These are phyloP conservation scores for Sebastes taczanowskii DNA, from an alignment of 2,797 vertebrate species.

Conservation along the genomic window DNA sequence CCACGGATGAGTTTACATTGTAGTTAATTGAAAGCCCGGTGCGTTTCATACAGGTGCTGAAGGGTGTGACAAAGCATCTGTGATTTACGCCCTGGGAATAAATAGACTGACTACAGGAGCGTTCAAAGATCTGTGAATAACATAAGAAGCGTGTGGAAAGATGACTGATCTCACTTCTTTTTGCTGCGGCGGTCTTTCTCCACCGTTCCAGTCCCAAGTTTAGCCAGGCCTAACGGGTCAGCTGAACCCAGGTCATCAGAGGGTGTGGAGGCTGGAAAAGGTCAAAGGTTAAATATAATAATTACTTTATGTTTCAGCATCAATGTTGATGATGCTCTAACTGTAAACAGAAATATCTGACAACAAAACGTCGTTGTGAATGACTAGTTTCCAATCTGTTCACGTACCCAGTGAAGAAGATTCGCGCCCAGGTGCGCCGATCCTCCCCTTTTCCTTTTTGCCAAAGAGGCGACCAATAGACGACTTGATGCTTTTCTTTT, in stretches of 20 bases:
- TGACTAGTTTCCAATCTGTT: neutral
- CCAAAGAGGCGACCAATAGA: slow-evolving; percentile 94
- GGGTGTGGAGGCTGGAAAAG: slow-evolving; percentile 88
- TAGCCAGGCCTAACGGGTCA: slow-evolving; percentile 90
- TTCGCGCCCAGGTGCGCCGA: slow-evolving; percentile 88
- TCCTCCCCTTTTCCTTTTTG: slow-evolving; percentile 93
- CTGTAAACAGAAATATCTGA: neutral
- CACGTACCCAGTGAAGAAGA: slow-evolving; percentile 87
- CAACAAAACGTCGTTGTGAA: neutral
- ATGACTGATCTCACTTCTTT: slow-evolving; percentile 87
- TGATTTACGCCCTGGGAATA: neutral
- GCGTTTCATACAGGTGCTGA: no score
- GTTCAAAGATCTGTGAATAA: slow-evolving; percentile 5
- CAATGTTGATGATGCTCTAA: neutral
- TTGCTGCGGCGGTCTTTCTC: slow-evolving; percentile 94
- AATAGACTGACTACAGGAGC: slow-evolving; percentile 27
- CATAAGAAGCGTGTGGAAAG: neutral
- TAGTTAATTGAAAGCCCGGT: no score
- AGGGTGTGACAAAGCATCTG: no score
- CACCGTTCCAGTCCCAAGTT: slow-evolving; percentile 88
- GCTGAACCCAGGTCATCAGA: slow-evolving; percentile 89
- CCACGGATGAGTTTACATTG: no score
- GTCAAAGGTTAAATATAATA: slow-evolving; percentile 4
- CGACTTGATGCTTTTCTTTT: slow-evolving; percentile 97
- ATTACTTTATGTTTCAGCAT: neutral